Evolutionary conservation across 2,888 invertebrate genomes (phyloP), one percentile per base, ranked within the genome.

Genomic region (Stenoptilia bipunctidactyla): DNA sequence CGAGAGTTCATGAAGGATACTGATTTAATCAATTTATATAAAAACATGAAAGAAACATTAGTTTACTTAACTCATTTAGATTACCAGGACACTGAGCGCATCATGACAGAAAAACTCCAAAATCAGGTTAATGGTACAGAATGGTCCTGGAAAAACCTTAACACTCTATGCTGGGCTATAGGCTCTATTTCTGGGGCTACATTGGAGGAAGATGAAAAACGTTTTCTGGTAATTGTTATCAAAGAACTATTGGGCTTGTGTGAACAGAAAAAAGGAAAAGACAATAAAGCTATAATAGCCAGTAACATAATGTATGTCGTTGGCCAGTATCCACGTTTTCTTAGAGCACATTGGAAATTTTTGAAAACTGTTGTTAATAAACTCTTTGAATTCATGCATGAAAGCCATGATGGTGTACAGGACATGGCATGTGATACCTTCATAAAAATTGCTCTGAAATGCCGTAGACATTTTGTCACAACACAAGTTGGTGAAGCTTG

Each of bases 341-440:
- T 99, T 46, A 87, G 97, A 55, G 98, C 97, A n/a, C 99, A 99
- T 76, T 99, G 99, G 99, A 96, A 97, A 70, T 99, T 99, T 80
- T 87, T 99, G 48, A 99, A 99, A 87, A 99, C 99, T 38, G 99
- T 99, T 61, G 98, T 99, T 45, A 99, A 98, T 85, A 99, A 99
- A 85, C 88, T 99, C 42, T 99, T 99, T 85, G 99, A 99, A 85
- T 99, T 99, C 74, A 99, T 99, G 99, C 99, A 99, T 72, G 98
- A 99, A 86, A 98, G 98, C 40, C 99, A 99, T 70, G 99, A 98
- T 72, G 99, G 99, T 58, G 99, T 99, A 15, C 98, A 99, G 79
- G 99, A 99, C 65, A 99, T 99, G 99, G 99, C 99, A 45, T 99
- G 99, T 86, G 99, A 99, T 84, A 99, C 99, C 33, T 99, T 99